Base-by-base conservation (phyloP, 1,140 invertebrate genomes). In the Temnothorax nylanderi region DNA sequence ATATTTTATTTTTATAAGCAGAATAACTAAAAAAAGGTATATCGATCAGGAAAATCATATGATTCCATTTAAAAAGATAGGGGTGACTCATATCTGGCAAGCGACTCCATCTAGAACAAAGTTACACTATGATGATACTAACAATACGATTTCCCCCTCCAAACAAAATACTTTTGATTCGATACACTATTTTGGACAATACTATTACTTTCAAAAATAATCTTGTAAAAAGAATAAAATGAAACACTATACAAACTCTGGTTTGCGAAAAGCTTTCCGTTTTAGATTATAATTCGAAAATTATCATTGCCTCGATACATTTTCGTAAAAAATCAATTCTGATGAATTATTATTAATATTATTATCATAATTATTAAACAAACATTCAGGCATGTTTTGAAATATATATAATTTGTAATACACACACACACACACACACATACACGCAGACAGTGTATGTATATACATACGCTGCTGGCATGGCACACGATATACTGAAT, bases 41-140 rank as follows among this genome's bases (percentile, higher is more conserved):
- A 44, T 67, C 44, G 8, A 13, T 75, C 34, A 58, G 6, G 6
- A 75, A 18, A 56, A 7, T 75, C n/a, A 58, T 8, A 41, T 16
- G 34, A 58, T 37, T 56, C 4, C 18, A 71, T 71, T 72, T 75
- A 58, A 26, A 58, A 58, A 75, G 34, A 75, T 74, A 41, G 34
- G 6, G 1, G 11, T 75, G 51, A 58, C 32, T 75, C 72, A 75
- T 6, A 21, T 21, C 51, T 75, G n/a, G 51, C 47, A 58, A 75
- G 54, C 34, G 0, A 75, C 34, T 58, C 32, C 18, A 75, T 3
- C 51, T 74, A 74, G 34, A 74, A 56, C 34, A 74, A 74, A 58
- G 32, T 21, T 51, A 34, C 4, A 3, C 54, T 41, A 7, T 18
- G n/a, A 7, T 18, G n/a, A 75, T 41, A 37, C 34, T 41, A 41